Percentiles rank a stretch among this genome's conserved stretches.
Conservation (phyloP, 2,113 vertebrate species). For the Nematolebias whitei region DNA sequence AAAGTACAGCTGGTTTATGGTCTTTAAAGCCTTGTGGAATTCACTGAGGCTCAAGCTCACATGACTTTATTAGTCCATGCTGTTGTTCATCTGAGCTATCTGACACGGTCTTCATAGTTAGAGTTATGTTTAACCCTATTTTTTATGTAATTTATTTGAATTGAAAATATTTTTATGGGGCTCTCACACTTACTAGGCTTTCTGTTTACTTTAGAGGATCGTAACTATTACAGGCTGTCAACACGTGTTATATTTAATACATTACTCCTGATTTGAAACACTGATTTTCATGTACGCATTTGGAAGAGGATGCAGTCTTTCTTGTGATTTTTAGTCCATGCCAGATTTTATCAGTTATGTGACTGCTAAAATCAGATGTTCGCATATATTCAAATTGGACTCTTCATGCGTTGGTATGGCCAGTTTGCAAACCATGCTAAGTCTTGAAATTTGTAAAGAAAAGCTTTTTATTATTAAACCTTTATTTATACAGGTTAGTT, state of each 20-base stretch:
- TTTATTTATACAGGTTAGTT: no score
- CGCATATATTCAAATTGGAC: neutral
- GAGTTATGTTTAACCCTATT: neutral
- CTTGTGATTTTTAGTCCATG: no score
- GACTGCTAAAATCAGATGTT: neutral
- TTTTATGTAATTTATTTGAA: conserved; percentile 5
- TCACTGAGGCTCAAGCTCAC: neutral
- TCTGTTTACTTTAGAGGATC: no score
- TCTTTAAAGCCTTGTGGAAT: conserved; percentile 43
- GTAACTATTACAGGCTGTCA: no score
- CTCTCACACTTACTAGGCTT: no score
- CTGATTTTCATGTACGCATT: no score
- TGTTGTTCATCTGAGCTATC: conserved; percentile 9
- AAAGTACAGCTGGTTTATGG: conserved; percentile 13
- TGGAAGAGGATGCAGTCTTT: no score
- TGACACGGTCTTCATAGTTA: conserved; percentile 11
- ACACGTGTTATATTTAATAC: no score
- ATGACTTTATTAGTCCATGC: conserved; percentile 5
- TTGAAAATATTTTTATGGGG: neutral
- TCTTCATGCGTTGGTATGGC: neutral
- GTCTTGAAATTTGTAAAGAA: neutral
- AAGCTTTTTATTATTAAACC: no score
- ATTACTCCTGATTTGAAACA: no score
- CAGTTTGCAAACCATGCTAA: conserved; percentile 11
- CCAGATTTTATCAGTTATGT: no score